These are phyloP conservation scores for Octodonta nipae DNA, from an alignment of 2,888 invertebrate genomes.

Conservation along the genomic window DNA sequence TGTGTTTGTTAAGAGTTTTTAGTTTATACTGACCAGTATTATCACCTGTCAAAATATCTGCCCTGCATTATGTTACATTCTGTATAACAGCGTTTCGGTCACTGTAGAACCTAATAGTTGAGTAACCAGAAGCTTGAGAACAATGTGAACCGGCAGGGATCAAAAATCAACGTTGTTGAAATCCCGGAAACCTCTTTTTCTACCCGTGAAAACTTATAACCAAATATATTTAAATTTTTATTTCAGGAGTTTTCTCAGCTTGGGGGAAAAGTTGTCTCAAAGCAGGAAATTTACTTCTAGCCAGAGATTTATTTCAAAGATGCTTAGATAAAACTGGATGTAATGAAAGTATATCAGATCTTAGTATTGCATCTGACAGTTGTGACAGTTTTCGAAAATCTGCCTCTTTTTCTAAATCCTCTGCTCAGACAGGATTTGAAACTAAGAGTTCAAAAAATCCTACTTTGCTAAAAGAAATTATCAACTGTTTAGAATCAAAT, in stretches of 20 bases:
- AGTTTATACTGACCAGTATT: too few relatives aligned
- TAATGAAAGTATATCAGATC: slow-evolving; percentile 23
- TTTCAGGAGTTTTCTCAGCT: slow-evolving; percentile 63
- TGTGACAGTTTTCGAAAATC: slow-evolving; percentile 12
- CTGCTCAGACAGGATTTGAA: slow-evolving; percentile 25
- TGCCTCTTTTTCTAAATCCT: slow-evolving; percentile 13
- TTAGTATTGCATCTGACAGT: slow-evolving; percentile 17
- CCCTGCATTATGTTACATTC: too few relatives aligned
- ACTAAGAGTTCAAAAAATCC: slow-evolving; percentile 48
- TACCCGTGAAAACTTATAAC: too few relatives aligned
- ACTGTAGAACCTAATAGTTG: too few relatives aligned
- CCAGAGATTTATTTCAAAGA: slow-evolving; percentile 58
- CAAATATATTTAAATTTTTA: slow-evolving; percentile 3
- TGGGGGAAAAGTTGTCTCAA: slow-evolving; percentile 77
- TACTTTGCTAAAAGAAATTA: slow-evolving; percentile 54
- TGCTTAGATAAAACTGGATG: slow-evolving; percentile 39
- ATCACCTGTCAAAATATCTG: too few relatives aligned
- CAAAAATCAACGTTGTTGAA: too few relatives aligned
- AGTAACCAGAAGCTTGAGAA: too few relatives aligned
- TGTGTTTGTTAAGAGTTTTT: too few relatives aligned
- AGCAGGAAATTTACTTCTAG: slow-evolving; percentile 64
- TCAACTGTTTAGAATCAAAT: slow-evolving; percentile 53
- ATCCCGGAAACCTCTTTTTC: too few relatives aligned
- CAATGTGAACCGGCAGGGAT: too few relatives aligned
- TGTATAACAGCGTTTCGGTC: too few relatives aligned